Evolutionary conservation across 2,113 vertebrate genomes (phyloP).

Genomic region (Heteronetta atricapilla): DNA sequence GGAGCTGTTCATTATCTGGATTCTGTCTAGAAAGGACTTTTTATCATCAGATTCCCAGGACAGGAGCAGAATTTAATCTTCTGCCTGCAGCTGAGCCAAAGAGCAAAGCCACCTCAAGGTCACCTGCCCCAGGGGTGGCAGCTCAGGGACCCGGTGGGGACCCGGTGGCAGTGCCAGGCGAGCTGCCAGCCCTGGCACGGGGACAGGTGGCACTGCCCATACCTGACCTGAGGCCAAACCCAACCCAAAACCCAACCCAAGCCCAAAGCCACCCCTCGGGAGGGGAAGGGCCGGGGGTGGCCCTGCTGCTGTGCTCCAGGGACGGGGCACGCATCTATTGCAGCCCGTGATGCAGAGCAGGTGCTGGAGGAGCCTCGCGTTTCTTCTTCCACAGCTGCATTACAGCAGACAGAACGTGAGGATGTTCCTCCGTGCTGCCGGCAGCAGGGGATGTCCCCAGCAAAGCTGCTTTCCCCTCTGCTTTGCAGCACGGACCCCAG

Average conservation of each 20-base stretch:
- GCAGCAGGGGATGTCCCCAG: background rate
- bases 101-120: constrained; percentile 60
- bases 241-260: fast-evolving
- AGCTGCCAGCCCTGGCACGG: background rate
- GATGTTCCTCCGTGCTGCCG: fast-evolving
- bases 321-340: background rate
- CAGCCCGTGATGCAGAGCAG: background rate
- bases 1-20: constrained; percentile 68
- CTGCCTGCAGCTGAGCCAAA: constrained; percentile 46
- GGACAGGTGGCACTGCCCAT: background rate
- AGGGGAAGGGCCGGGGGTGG: background rate
- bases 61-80: constrained; percentile 69
- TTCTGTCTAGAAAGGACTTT: constrained; percentile 67
- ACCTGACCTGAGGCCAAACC: fast-evolving
- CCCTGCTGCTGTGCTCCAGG: fast-evolving
- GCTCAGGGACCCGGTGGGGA: fast-evolving
- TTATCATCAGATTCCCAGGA: constrained; percentile 69
- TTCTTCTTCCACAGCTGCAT: background rate
- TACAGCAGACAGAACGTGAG: background rate
- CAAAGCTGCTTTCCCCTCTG: background rate
- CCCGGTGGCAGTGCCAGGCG: fast-evolving
- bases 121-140: background rate
- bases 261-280: fast-evolving
- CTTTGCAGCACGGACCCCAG: too few species aligned
- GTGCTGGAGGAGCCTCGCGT: too few species aligned